Conservation (phyloP, 2,113 vertebrate species). For the Rutilus rutilus region DNA sequence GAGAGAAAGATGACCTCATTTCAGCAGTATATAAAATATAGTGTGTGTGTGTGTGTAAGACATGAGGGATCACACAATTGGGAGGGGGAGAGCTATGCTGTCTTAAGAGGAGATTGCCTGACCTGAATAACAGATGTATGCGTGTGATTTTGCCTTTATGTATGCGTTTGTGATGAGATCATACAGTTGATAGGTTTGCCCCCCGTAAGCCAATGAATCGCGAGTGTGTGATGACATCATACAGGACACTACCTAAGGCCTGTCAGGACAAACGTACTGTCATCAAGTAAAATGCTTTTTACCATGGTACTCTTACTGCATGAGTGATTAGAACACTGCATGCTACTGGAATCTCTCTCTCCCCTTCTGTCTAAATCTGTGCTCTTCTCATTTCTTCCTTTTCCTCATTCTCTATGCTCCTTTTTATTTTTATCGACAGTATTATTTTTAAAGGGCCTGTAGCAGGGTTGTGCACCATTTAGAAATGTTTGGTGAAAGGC, state of each 20-base stretch:
- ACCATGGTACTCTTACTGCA: slow-evolving; percentile 12
- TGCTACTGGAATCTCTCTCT: not conserved
- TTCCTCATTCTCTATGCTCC: not conserved
- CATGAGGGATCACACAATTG: not conserved
- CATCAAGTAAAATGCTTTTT: slow-evolving; percentile 27
- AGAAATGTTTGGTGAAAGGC: not conserved
- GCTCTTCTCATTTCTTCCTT: not conserved
- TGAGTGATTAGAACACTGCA: slow-evolving; percentile 11
- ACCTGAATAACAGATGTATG: slow-evolving; percentile 46
- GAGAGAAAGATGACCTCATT: slow-evolving; percentile 52
- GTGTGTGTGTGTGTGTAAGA: slow-evolving; percentile 43
- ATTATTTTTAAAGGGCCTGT: not conserved
- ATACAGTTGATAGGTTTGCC: slow-evolving; percentile 30
- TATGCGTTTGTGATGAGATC: slow-evolving; percentile 45
- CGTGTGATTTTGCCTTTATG: slow-evolving; percentile 16
- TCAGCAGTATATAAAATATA: slow-evolving; percentile 42
- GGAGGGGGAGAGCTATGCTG: slow-evolving; percentile 19
- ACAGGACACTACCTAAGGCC: not conserved
- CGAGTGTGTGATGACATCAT: slow-evolving; percentile 28
- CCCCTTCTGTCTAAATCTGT: not conserved
- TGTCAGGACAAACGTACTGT: slow-evolving; percentile 24
- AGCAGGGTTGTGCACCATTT: not conserved
- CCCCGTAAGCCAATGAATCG: slow-evolving; percentile 18
- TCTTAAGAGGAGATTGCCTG: slow-evolving; percentile 49
- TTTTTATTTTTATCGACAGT: slow-evolving; percentile 6